Evolutionary conservation across 1,140 invertebrate genomes (phyloP).

Genomic region (Camponotus pennsylvanicus): DNA sequence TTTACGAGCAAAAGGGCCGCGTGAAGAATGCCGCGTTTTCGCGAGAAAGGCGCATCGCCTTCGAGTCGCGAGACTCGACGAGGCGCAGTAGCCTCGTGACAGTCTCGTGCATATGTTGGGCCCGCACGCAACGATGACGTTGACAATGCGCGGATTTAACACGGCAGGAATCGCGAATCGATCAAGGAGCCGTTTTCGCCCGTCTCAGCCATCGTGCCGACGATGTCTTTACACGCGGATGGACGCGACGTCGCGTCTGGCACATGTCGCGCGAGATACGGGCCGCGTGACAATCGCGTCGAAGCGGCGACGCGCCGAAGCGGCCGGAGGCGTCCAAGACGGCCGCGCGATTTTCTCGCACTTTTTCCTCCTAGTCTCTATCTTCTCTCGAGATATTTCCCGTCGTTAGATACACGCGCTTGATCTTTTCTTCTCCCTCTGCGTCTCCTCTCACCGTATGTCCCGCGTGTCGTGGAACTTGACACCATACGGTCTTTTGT

Average conservation of each 20-base stretch:
- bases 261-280: slow-evolving; percentile 13
- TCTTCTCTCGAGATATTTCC: background rate
- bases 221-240: background rate
- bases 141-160: slow-evolving; percentile 33
- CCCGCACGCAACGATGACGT: slow-evolving; percentile 21
- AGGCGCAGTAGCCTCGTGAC: slow-evolving; percentile 35
- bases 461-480: background rate
- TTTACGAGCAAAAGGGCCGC: slow-evolving; percentile 47
- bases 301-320: background rate
- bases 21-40: slow-evolving; percentile 5
- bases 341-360: background rate
- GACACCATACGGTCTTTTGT: slow-evolving; percentile 26
- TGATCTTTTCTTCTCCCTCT: background rate
- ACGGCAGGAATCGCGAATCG: slow-evolving; percentile 17
- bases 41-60: background rate
- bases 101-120: slow-evolving; percentile 16
- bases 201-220: background rate
- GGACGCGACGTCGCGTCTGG: background rate
- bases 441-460: too few relatives aligned
- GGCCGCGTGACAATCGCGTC: slow-evolving; percentile 38
- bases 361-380: background rate
- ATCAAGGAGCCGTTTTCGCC: slow-evolving; percentile 28
- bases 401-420: background rate
- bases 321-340: background rate
- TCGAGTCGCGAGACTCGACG: background rate